A percentile compares a stretch with the other conserved stretches of the same genome.
These are phyloP conservation scores for Acronicta leporina DNA, from an alignment of 2,888 invertebrate genomes.

Conservation along the genomic window DNA sequence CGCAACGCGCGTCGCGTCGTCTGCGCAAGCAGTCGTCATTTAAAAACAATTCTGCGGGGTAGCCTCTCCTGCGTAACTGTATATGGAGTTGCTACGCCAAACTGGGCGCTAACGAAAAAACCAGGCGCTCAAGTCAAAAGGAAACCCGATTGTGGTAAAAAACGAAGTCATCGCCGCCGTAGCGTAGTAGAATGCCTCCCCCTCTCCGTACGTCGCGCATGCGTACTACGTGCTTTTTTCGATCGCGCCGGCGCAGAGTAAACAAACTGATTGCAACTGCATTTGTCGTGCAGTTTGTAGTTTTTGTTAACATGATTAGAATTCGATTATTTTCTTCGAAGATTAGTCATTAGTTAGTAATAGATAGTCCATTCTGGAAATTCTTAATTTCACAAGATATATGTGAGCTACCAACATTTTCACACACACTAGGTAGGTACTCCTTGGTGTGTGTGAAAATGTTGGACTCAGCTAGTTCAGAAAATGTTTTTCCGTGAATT, in stretches of 20 bases:
- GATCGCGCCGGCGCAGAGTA: constrained; percentile 54
- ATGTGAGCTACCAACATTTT: too few species aligned
- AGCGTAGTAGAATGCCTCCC: constrained; percentile 77
- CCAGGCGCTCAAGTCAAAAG: constrained; percentile 78
- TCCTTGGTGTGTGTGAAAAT: too few species aligned
- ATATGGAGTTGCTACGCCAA: constrained; percentile 85
- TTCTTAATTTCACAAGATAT: too few species aligned
- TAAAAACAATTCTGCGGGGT: constrained; percentile 87
- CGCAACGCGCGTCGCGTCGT: constrained; percentile 53
- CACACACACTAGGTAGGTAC: too few species aligned
- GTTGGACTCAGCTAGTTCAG: too few species aligned
- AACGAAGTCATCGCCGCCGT: constrained; percentile 68
- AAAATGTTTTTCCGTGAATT: too few species aligned
- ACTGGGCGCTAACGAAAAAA: constrained; percentile 84
- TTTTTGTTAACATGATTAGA: constrained; percentile 34
- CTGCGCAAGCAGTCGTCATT: constrained; percentile 74
- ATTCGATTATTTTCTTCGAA: constrained; percentile 6
- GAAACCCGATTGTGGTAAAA: constrained; percentile 81
- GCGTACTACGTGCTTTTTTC: constrained; percentile 81
- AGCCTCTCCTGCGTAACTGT: constrained; percentile 85
- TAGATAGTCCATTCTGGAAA: too few species aligned
- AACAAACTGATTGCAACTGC: constrained; percentile 66
- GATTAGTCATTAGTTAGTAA: not conserved
- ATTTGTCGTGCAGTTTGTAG: constrained; percentile 60
- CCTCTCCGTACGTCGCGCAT: constrained; percentile 61